A percentile compares a stretch with the other conserved stretches of the same genome.
Conservation (phyloP, 1,140 invertebrate genomes). For the Trichonephila clavipes region DNA sequence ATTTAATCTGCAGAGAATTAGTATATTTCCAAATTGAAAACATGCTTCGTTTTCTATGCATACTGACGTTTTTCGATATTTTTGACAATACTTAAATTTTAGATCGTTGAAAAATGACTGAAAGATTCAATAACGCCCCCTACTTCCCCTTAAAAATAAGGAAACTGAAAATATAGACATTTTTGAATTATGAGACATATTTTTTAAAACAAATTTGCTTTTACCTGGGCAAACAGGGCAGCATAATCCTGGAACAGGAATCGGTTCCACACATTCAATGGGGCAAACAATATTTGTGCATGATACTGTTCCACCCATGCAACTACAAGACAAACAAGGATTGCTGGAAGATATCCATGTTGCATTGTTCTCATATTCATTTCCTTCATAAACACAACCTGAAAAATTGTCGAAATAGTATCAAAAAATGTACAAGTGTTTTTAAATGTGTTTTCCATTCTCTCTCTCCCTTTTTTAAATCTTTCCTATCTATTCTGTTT, state of each 20-base stretch:
- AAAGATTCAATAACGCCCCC: no score
- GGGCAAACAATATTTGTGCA: constrained; percentile 81
- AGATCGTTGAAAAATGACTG: no score
- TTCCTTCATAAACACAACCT: constrained; percentile 85
- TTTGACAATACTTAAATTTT: no score
- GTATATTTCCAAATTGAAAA: no score
- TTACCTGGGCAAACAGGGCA: constrained; percentile 85
- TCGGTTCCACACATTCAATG: constrained; percentile 85
- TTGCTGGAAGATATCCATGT: constrained; percentile 82
- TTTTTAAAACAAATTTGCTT: background rate
- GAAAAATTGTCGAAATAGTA: constrained; percentile 22
- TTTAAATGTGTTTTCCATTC: background rate
- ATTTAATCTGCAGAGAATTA: no score
- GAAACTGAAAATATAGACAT: no score
- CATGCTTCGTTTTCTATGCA: no score
- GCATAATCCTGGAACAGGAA: constrained; percentile 85
- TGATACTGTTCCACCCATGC: constrained; percentile 84
- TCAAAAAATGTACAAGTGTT: background rate
- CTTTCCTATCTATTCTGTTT: background rate
- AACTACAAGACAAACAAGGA: constrained; percentile 85
- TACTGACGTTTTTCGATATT: no score
- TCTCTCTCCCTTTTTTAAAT: background rate
- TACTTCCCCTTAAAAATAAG: no score
- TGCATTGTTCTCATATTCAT: constrained; percentile 84
- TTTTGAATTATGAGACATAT: no score